These are phyloP conservation scores for Antheraea pernyi DNA, from an alignment of 1,140 invertebrate species.

Conservation along the genomic window DNA sequence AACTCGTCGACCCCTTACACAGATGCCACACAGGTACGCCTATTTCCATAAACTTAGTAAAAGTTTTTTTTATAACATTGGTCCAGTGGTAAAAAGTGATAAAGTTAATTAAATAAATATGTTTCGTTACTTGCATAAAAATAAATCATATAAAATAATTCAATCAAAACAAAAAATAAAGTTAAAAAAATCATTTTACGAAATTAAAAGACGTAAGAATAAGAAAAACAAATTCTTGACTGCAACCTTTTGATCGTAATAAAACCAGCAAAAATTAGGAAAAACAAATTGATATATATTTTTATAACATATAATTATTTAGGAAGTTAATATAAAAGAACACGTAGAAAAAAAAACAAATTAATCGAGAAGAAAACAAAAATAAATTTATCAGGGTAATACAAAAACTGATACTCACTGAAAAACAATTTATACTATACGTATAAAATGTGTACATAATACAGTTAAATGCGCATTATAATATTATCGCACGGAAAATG, in stretches of 20 bases:
- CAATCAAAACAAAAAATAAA: no score
- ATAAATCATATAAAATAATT: neutral
- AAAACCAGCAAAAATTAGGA: no score
- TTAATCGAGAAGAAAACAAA: no score
- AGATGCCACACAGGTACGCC: slow-evolving; percentile 95
- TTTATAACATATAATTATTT: no score
- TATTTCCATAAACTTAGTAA: slow-evolving; percentile 8
- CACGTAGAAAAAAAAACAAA: no score
- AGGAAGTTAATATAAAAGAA: no score
- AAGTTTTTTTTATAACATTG: neutral
- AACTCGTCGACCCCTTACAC: slow-evolving; percentile 96
- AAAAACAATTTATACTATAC: neutral
- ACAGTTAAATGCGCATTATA: slow-evolving; percentile 35
- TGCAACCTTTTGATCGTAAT: no score
- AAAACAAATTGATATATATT: no score
- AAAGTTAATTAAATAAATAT: neutral
- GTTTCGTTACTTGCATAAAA: neutral
- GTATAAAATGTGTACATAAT: slow-evolving; percentile 25
- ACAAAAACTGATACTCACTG: neutral
- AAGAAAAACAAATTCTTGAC: no score
- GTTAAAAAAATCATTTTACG: no score
- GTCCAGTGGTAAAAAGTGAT: neutral
- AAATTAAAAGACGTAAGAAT: no score
- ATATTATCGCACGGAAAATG: slow-evolving; percentile 26
- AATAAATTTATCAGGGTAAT: neutral